phyloP scores from a whole-genome alignment of 2,888 invertebrate genomes.

The Polia nebulosa region DNA sequence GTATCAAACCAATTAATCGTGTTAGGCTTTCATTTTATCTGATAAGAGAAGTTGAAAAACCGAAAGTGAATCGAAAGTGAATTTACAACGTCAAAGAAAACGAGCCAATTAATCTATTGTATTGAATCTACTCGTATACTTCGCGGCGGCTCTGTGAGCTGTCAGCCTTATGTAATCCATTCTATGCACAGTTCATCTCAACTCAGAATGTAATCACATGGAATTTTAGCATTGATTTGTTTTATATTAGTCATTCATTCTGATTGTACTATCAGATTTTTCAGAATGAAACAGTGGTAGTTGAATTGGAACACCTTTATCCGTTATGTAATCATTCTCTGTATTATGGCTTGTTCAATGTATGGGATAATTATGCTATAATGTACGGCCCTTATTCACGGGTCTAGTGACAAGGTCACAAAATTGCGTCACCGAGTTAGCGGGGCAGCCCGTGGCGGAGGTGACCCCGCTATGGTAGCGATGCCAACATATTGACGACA shows the following conservation, averaged over 20 bases:
- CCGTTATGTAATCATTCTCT: conserved; percentile 53
- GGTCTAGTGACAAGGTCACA: conserved; percentile 60
- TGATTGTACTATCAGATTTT: conserved; percentile 11
- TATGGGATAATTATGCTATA: conserved; percentile 39
- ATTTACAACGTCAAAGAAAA: conserved; percentile 71
- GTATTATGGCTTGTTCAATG: conserved; percentile 19
- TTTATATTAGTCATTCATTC: conserved; percentile 7
- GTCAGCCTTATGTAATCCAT: conserved; percentile 66
- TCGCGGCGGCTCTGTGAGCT: conserved; percentile 46
- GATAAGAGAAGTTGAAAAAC: conserved; percentile 68
- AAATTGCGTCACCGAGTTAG: conserved; percentile 65
- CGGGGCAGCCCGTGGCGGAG: conserved; percentile 78
- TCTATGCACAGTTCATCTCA: conserved; percentile 49
- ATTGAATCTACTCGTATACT: conserved; percentile 55
- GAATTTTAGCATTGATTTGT: conserved; percentile 29
- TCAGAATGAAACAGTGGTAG: conserved; percentile 15
- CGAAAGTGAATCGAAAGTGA: conserved; percentile 75
- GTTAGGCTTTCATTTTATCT: conserved; percentile 62
- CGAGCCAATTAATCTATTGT: conserved; percentile 71
- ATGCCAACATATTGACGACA: conserved; percentile 90
- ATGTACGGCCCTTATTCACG: conserved; percentile 64
- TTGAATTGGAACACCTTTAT: conserved; percentile 25
- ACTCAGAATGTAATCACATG: conserved; percentile 28
- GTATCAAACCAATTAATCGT: conserved; percentile 68
- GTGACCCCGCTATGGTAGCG: conserved; percentile 84